Base-by-base conservation (phyloP, 2,888 invertebrate species). In the Sphaerophoria taeniata region DNA sequence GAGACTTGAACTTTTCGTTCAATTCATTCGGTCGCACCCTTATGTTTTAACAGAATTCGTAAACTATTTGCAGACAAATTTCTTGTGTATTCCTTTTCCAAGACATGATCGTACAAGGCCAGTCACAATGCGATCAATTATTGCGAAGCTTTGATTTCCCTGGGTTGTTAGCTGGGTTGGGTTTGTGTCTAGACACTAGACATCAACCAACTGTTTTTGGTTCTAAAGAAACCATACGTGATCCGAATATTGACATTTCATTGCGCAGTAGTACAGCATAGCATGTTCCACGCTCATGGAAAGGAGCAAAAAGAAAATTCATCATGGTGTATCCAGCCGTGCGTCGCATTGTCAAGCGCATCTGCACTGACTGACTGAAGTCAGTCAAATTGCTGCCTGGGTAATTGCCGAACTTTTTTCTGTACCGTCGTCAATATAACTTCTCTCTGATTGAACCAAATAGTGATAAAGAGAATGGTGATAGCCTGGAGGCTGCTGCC, bases 361-460 rank as follows among this genome's bases (percentile, higher is more conserved):
- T n/a, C n/a, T n/a, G n/a, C n/a, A n/a, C n/a, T n/a, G n/a, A n/a
- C n/a, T n/a, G n/a, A n/a, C n/a, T n/a, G n/a, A n/a, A n/a, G 24
- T 24, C 24, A 2, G 6, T 33, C 45, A n/a, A n/a, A n/a, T n/a
- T n/a, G n/a, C n/a, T n/a, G 47, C 7, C 16, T 33, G 67, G 61
- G 53, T 49, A 61, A 61, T 73, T 69, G 78, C 56, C 63, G 56
- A 51, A 65, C 65, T 55, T 58, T 69, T 73, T 61, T 85, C 80
- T 84, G 80, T 84, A 85, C 81, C 76, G 85, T 72, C 81, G 81
- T 76, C 76, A 76, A 80, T 76, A 81, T 73, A 76, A 65, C 58
- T 77, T 81, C 81, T 85, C 85, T n/a, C n/a, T n/a, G n/a, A n/a
- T n/a, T n/a, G n/a, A n/a, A 9, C 39, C 39, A 6, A 4, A 4